Percentiles rank a stretch among this genome's conserved stretches.
These are phyloP conservation scores for Notocelia uddmanniana DNA, from an alignment of 2,888 invertebrate species.

Conservation along the genomic window DNA sequence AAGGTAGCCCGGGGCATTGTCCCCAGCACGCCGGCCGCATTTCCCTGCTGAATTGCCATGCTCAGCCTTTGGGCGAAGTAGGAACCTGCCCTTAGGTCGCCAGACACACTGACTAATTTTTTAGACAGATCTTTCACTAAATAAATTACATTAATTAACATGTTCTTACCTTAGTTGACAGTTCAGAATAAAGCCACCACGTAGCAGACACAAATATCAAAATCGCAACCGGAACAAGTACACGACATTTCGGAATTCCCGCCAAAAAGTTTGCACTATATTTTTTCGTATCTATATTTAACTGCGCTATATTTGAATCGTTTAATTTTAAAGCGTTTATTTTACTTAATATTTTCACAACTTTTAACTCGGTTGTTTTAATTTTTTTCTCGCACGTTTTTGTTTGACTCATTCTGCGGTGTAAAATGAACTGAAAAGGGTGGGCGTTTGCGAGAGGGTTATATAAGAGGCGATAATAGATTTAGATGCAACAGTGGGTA, in stretches of 20 bases:
- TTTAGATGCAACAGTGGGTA: conserved; percentile 53
- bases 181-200: conserved; percentile 59
- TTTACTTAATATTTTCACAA: conserved; percentile 71
- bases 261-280: conserved; percentile 9
- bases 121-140: too few species aligned
- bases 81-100: too few species aligned
- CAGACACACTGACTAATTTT: too few species aligned
- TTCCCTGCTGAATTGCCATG: too few species aligned
- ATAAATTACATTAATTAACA: background rate
- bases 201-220: conserved; percentile 50
- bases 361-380: conserved; percentile 72
- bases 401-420: conserved; percentile 59
- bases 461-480: conserved; percentile 57
- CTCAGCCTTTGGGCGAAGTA: too few species aligned
- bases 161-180: conserved; percentile 53
- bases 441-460: conserved; percentile 51
- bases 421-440: conserved; percentile 55
- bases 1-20: too few species aligned
- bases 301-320: conserved; percentile 59
- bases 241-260: conserved; percentile 35
- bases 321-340: conserved; percentile 67
- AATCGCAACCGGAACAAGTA: conserved; percentile 45
- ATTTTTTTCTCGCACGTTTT: conserved; percentile 67
- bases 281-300: conserved; percentile 54
- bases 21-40: too few species aligned